Percentiles rank a stretch among this genome's conserved stretches.
Conservation (phyloP, 2,888 invertebrate genomes). For the Troglohyphantes excavatus region DNA sequence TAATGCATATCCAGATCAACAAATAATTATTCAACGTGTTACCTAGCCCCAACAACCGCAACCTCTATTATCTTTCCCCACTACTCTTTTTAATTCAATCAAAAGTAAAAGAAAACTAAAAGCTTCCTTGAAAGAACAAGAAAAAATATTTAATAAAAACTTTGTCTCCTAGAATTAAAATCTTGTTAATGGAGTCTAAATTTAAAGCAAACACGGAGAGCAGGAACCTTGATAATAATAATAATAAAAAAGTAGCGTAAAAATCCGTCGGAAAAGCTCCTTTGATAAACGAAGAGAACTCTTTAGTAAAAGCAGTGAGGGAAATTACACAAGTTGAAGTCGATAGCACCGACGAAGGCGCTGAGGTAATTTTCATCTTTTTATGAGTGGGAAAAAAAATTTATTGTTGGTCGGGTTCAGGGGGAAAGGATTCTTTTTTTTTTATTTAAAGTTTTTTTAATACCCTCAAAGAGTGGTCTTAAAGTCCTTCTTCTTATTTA, state of each 20-base stretch:
- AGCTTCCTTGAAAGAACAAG: background rate
- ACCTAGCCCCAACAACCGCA: background rate
- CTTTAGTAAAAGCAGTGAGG: conserved; percentile 50
- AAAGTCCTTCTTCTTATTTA: conserved; percentile 74
- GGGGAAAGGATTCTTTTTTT: conserved; percentile 37
- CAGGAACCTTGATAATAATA: conserved; percentile 42
- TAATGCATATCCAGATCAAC: background rate
- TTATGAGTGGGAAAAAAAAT: conserved; percentile 54
- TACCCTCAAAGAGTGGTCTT: conserved; percentile 72
- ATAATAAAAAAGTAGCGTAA: conserved; percentile 20
- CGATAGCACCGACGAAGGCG: conserved; percentile 52
- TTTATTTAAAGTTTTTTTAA: conserved; percentile 52
- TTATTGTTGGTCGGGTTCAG: conserved; percentile 64
- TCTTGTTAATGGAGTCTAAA: conserved; percentile 76
- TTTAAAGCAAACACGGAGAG: conserved; percentile 72
- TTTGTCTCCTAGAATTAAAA: conserved; percentile 73
- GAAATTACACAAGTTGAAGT: conserved; percentile 73
- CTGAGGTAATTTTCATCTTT: conserved; percentile 77
- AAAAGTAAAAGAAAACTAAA: background rate
- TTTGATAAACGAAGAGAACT: conserved; percentile 46
- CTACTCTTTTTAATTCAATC: conserved; percentile 53
- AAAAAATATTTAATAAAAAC: conserved; percentile 47
- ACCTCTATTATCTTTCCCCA: background rate
- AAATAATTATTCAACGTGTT: conserved; percentile 13
- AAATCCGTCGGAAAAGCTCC: conserved; percentile 47